A percentile compares a stretch with the other conserved stretches of the same genome.
These are phyloP conservation scores for Epizoanthus stellaris DNA, from an alignment of 92 coral and sea anemone species.

Conservation along the genomic window DNA sequence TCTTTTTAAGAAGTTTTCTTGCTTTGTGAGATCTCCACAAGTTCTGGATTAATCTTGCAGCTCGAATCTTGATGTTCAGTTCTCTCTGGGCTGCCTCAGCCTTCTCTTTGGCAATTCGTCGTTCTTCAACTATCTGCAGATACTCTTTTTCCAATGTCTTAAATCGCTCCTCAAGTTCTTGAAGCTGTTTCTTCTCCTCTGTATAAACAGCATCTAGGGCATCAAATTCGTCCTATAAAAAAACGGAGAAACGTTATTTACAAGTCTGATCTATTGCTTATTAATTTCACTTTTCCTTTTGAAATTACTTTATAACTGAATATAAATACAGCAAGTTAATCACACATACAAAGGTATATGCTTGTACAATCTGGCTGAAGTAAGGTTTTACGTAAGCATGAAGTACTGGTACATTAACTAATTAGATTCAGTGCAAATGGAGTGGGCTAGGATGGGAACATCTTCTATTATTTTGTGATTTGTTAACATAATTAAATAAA, in stretches of 20 bases:
- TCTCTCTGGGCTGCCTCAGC: slow-evolving; percentile 94
- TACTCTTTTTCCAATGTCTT: slow-evolving; percentile 92
- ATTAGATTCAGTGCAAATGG: no score
- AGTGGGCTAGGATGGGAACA: no score
- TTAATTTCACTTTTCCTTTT: neutral
- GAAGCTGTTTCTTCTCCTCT: slow-evolving; percentile 91
- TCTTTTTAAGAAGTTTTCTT: slow-evolving; percentile 86
- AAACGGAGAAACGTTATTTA: neutral
- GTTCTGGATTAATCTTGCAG: slow-evolving; percentile 90
- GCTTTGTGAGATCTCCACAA: slow-evolving; percentile 98
- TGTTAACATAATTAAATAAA: no score
- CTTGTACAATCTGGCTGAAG: no score
- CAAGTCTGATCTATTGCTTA: neutral
- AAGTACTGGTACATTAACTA: no score
- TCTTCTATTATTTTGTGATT: no score
- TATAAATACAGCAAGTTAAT: no score
- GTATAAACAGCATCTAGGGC: slow-evolving; percentile 92
- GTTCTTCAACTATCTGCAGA: slow-evolving; percentile 80
- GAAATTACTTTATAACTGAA: neutral
- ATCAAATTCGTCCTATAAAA: slow-evolving; percentile 90
- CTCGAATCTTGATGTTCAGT: slow-evolving; percentile 89
- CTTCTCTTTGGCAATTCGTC: slow-evolving; percentile 93
- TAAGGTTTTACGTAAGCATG: no score
- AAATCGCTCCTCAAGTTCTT: slow-evolving; percentile 94
- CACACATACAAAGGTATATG: no score